phyloP scores from a whole-genome alignment of 2,888 invertebrate species.

The Drosophila glabriapex region DNA sequence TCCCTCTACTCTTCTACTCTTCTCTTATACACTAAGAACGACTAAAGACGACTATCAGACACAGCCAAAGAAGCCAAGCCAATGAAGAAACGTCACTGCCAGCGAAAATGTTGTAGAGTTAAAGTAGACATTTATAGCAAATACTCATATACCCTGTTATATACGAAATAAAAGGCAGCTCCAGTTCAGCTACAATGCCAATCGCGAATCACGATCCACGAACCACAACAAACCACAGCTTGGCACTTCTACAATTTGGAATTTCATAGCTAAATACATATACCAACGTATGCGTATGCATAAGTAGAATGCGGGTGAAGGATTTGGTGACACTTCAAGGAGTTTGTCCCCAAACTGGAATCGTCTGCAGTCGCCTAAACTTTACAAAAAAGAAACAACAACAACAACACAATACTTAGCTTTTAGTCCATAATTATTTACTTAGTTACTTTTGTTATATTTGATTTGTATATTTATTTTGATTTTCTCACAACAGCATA shows the following conservation, averaged over 20 bases:
- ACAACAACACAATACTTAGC: slow-evolving; percentile 8
- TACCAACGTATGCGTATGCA: not conserved
- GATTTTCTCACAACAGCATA: slow-evolving; percentile 54
- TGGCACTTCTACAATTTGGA: slow-evolving; percentile 16
- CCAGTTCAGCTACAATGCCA: slow-evolving; percentile 45
- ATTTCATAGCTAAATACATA: not conserved
- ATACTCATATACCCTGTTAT: slow-evolving; percentile 20
- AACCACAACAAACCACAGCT: slow-evolving; percentile 6
- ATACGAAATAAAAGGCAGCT: slow-evolving; percentile 2
- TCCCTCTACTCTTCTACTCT: not conserved
- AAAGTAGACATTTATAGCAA: slow-evolving; percentile 17
- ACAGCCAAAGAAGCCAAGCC: slow-evolving; percentile 67
- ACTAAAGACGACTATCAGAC: slow-evolving; percentile 32
- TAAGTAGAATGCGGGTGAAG: slow-evolving; percentile 6
- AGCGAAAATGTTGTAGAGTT: slow-evolving; percentile 44
- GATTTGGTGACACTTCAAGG: slow-evolving; percentile 27
- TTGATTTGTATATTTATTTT: slow-evolving; percentile 6
- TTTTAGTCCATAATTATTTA: slow-evolving; percentile 26
- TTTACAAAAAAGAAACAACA: slow-evolving; percentile 2
- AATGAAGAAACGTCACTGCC: slow-evolving; percentile 70
- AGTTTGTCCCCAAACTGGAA: slow-evolving; percentile 17
- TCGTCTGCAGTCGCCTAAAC: slow-evolving; percentile 24
- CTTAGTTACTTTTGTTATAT: slow-evolving; percentile 16
- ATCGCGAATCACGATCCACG: slow-evolving; percentile 11
- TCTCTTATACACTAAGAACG: slow-evolving; percentile 18